Evolutionary conservation across 2,113 vertebrate species (phyloP), one percentile per base, ranked within the genome.

Genomic region (Deroptyus accipitrinus): DNA sequence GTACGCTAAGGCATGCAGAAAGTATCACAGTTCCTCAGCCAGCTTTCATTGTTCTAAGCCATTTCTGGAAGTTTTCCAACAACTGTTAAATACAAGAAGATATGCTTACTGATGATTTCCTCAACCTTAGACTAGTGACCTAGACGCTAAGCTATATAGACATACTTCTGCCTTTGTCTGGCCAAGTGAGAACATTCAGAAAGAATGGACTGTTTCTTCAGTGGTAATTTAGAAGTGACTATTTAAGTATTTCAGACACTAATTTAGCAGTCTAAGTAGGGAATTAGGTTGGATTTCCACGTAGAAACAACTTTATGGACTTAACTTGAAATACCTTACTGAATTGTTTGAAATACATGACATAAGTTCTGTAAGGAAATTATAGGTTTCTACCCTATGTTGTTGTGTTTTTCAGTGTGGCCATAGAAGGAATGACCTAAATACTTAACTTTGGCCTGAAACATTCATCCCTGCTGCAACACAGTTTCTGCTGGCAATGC

Each of bases 161-260:
- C 2, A 3, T 1, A 1, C 3, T 63, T 33, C 11, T 61, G 16
- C 2, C 6, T 72, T 81, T 54, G 3, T 11, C 44, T 66, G n/a
- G 5, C 5, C 6, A 15, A 55, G 10, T 11, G 10, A 67, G 27
- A 74, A 44, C 11, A 67, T 64, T 17, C 42, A 46, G 16, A 68
- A 77, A 68, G 30, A 91, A 19, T 35, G 9, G 7, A 42, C 54
- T 37, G 17, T 14, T 72, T 51, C 39, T 82, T 20, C 28, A n/a
- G 13, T 2, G 0, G 11, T 30, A 68, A 76, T 61, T 51, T 82
- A 88, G 84, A 72, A 6, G 8, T 49, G 70, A 27, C 44, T 39
- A 6, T 55, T 68, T 54, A 79, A 85, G 15, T 93, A 33, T 22
- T 76, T 76, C 39, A 55, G 28, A 49, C 51, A 59, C 3, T 10